phyloP scores from a whole-genome alignment of 1,140 invertebrate genomes.

The Antheraea mylitta region DNA sequence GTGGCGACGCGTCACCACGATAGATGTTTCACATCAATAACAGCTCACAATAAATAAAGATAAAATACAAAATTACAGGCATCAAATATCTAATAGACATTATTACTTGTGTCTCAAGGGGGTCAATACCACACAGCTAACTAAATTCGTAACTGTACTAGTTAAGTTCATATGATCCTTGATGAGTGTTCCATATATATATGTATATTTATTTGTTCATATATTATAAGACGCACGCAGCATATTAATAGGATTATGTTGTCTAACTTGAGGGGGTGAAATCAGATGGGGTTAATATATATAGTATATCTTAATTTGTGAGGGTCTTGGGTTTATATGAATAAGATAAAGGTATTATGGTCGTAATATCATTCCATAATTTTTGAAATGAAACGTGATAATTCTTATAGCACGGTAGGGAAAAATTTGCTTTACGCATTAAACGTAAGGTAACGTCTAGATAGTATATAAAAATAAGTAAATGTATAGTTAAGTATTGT shows the following conservation, averaged over 20 bases:
- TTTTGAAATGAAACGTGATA: not conserved
- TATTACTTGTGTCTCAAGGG: no score
- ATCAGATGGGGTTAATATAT: not conserved
- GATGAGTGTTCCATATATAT: not conserved
- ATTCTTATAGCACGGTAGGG: no score
- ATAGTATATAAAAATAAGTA: no score
- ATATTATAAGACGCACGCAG: not conserved
- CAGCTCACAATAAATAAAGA: no score
- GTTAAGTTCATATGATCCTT: not conserved
- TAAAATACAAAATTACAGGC: no score
- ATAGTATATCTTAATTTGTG: not conserved
- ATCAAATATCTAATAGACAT: no score
- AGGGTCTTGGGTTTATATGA: not conserved
- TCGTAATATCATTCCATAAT: not conserved
- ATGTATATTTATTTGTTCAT: not conserved
- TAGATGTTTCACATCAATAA: no score
- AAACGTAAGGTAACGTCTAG: no score
- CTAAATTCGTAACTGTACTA: not conserved
- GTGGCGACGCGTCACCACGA: no score
- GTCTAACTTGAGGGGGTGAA: not conserved
- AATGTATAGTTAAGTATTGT: no score
- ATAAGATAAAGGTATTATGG: not conserved
- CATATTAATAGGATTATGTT: not conserved
- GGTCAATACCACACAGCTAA: not conserved
- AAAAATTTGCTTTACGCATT: no score